Conservation (phyloP, 2,113 vertebrate genomes). For the Muntiacus muntjak region DNA sequence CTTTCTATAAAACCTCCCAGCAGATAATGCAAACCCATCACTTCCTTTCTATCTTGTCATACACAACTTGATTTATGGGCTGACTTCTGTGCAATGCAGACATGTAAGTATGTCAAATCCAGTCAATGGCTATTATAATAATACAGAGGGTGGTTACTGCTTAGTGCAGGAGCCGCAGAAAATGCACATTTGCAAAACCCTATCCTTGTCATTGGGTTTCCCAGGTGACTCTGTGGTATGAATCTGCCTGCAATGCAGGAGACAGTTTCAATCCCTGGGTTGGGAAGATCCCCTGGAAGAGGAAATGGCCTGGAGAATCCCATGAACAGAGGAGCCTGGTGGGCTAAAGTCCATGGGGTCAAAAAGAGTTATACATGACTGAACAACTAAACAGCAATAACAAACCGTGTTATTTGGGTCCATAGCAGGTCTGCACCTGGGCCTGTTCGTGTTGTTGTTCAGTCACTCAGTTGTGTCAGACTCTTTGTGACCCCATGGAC, state of each 20-base stretch:
- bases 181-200: not conserved
- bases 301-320: not conserved
- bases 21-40: not conserved
- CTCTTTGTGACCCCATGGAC: not conserved
- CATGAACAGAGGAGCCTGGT: not conserved
- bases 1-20: not conserved
- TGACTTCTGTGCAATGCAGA: not conserved
- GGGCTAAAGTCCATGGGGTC: not conserved
- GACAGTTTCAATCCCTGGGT: not conserved
- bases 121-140: not conserved
- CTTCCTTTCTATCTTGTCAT: not conserved
- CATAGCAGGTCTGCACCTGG: not conserved
- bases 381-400: not conserved
- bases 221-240: not conserved
- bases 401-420: not conserved
- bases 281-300: not conserved
- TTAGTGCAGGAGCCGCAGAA: not conserved
- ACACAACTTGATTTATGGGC: not conserved
- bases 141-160: not conserved
- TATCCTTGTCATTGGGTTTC: not conserved
- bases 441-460: not conserved
- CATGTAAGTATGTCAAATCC: not conserved
- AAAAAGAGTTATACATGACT: not conserved
- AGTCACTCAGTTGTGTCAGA: not conserved
- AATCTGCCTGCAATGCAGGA: not conserved